Conservation (phyloP, 2,888 invertebrate genomes). For the Amphipoea lucens region DNA sequence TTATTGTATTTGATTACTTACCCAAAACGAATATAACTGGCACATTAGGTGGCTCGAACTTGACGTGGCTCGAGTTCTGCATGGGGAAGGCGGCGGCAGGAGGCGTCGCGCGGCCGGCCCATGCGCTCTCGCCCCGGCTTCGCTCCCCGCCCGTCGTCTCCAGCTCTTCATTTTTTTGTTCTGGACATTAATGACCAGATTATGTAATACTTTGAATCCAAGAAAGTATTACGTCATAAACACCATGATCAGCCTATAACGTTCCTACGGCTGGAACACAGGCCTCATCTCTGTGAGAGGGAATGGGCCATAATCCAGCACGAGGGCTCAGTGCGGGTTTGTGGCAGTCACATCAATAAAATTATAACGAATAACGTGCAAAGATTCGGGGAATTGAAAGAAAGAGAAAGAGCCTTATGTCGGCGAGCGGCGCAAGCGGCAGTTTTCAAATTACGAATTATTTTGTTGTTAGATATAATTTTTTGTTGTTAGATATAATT, state of each 20-base stretch:
- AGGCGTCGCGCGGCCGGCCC: slow-evolving; percentile 91
- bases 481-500: too few relatives aligned
- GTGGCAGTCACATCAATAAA: not conserved
- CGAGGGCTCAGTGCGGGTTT: not conserved
- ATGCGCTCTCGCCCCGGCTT: slow-evolving; percentile 85
- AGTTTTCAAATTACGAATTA: too few relatives aligned
- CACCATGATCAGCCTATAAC: not conserved
- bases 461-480: too few relatives aligned
- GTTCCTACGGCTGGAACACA: not conserved
- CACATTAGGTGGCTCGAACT: slow-evolving; percentile 95
- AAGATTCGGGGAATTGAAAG: too few relatives aligned
- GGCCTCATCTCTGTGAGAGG: not conserved
- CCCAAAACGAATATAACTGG: slow-evolving; percentile 97
- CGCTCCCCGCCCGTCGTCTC: slow-evolving; percentile 84
- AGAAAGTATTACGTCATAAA: not conserved
- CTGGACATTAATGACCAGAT: slow-evolving; percentile 79
- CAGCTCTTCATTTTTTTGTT: slow-evolving; percentile 93
- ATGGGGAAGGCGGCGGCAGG: slow-evolving; percentile 93
- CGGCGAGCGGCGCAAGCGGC: too few relatives aligned
- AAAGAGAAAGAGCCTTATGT: too few relatives aligned
- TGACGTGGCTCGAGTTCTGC: slow-evolving; percentile 95
- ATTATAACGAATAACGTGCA: not conserved
- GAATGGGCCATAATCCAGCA: not conserved
- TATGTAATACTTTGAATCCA: too few relatives aligned
- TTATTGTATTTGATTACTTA: slow-evolving; percentile 77